Evolutionary conservation across 2,797 vertebrate genomes (phyloP).

Genomic region (Hypotaenidia philippensis): DNA sequence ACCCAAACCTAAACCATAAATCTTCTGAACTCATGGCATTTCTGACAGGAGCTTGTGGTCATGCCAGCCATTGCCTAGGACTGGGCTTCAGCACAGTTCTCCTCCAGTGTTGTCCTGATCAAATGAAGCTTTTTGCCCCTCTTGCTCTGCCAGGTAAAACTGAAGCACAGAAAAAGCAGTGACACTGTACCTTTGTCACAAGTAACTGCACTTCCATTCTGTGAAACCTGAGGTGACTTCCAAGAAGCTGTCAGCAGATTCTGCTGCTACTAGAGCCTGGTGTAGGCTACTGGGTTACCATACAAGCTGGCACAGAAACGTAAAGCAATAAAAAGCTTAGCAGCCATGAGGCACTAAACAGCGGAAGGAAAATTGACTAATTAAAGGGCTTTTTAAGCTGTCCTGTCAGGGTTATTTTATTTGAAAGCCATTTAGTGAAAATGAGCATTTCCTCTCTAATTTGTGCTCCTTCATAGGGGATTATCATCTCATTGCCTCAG

Average conservation of each 20-base stretch:
- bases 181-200: neutral
- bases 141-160: neutral
- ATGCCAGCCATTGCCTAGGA: neutral
- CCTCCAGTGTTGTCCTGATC: neutral
- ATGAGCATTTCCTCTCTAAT: neutral
- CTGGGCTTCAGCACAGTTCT: neutral
- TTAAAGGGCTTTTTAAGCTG: conserved; percentile 11
- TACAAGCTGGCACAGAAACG: neutral
- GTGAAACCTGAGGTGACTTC: neutral
- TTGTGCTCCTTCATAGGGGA: neutral
- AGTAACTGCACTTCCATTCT: neutral
- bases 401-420: neutral
- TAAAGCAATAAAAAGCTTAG: conserved; percentile 19
- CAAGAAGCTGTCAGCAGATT: neutral
- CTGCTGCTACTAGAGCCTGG: neutral
- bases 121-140: neutral
- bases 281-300: neutral
- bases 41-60: neutral
- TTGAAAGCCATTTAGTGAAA: conserved; percentile 23
- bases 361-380: neutral
- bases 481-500: neutral
- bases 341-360: neutral
- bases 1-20: neutral
- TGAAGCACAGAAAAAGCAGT: neutral
- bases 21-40: neutral